phyloP scores from a whole-genome alignment of 2,797 vertebrate genomes.

The Galaxias olidus region DNA sequence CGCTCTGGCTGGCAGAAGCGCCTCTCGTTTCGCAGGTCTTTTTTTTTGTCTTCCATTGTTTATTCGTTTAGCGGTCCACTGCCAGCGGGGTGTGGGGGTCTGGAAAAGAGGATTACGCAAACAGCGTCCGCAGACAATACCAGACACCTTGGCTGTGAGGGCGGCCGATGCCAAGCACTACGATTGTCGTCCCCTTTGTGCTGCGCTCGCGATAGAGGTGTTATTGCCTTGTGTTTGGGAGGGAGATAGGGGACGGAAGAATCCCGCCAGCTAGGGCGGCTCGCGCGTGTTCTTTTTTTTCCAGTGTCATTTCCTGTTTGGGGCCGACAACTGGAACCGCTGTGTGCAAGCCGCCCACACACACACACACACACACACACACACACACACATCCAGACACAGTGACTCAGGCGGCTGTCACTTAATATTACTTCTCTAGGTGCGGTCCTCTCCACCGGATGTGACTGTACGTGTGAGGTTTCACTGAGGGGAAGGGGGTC shows the following conservation, averaged over 20 bases:
- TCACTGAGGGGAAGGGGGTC: conserved; percentile 7
- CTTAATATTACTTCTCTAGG: background rate
- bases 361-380: conserved; percentile 3
- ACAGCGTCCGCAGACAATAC: background rate
- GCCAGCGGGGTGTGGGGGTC: too few relatives aligned
- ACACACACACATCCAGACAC: background rate
- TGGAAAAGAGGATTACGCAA: too few relatives aligned
- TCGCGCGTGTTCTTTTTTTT: background rate
- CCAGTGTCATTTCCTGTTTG: conserved; percentile 13
- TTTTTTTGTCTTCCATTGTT: too few relatives aligned
- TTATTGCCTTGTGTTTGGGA: too few relatives aligned
- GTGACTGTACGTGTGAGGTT: conserved; percentile 9
- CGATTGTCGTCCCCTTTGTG: background rate
- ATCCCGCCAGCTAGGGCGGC: conserved; percentile 6
- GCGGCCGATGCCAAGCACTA: background rate
- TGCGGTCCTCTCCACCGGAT: background rate
- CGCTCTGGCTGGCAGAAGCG: too few relatives aligned
- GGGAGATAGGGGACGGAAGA: conserved; percentile 1
- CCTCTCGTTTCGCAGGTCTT: too few relatives aligned
- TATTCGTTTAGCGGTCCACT: too few relatives aligned
- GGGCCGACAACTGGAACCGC: conserved; percentile 11
- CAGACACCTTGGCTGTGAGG: conserved; percentile 1
- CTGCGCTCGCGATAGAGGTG: too few relatives aligned
- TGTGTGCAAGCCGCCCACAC: conserved; percentile 1
- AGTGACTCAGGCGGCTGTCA: too few relatives aligned